Evolutionary conservation across 1,140 invertebrate genomes (phyloP).

Genomic region (Zaprionus taronus): DNA sequence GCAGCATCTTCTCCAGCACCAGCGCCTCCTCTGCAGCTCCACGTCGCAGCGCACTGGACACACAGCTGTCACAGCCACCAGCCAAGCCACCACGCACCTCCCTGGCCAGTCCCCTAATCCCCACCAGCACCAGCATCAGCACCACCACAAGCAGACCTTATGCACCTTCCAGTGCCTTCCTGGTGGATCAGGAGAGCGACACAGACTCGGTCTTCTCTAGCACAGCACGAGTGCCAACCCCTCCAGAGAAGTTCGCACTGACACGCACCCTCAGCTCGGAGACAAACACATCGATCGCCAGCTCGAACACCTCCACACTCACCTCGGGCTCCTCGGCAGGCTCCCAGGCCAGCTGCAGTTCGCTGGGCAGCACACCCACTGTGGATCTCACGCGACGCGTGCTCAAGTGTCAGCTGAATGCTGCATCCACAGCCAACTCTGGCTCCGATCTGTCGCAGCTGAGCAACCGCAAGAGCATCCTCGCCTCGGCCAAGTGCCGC

Average conservation of each 20-base stretch:
- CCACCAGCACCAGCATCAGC: constrained; percentile 17
- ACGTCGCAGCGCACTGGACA: constrained; percentile 55
- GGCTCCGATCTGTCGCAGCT: constrained; percentile 85
- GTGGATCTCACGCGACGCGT: constrained; percentile 87
- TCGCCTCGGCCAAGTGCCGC: constrained; percentile 93
- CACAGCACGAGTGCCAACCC: constrained; percentile 85
- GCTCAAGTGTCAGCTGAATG: constrained; percentile 86
- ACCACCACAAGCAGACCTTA: constrained; percentile 13
- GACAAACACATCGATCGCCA: constrained; percentile 87
- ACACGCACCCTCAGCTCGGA: constrained; percentile 87
- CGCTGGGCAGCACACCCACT: constrained; percentile 86
- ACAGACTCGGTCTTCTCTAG: constrained; percentile 94
- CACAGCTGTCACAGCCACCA: constrained; percentile 69
- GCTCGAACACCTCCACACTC: constrained; percentile 87
- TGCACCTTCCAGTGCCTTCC: constrained; percentile 49
- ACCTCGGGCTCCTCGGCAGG: constrained; percentile 86
- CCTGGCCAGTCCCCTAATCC: constrained; percentile 35
- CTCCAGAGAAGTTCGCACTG: constrained; percentile 85
- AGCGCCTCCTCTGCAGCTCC: constrained; percentile 11
- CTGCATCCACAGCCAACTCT: neutral
- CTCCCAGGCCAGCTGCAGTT: constrained; percentile 88
- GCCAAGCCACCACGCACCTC: constrained; percentile 84
- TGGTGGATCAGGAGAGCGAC: constrained; percentile 89
- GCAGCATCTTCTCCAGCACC: constrained; percentile 59
- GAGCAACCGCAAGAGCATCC: constrained; percentile 93